These are phyloP conservation scores for Epinephelus moara DNA, from an alignment of 2,113 vertebrate genomes.

Conservation along the genomic window DNA sequence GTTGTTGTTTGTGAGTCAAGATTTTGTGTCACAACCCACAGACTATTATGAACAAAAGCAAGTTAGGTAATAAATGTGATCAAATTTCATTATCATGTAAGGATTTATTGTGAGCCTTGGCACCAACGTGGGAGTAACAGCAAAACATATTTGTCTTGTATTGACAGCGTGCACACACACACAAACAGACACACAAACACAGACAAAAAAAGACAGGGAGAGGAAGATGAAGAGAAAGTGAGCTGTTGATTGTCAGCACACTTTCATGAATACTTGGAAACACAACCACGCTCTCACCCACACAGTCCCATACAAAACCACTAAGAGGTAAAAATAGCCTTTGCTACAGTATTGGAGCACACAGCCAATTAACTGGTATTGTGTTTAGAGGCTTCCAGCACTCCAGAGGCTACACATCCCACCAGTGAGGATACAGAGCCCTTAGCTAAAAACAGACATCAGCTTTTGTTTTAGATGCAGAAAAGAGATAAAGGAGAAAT, in stretches of 20 bases:
- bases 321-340: conserved; percentile 54
- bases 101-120: conserved; percentile 24
- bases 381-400: conserved; percentile 52
- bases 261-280: conserved; percentile 37
- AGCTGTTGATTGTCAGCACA: conserved; percentile 34
- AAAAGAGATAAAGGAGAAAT: conserved; percentile 32
- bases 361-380: conserved; percentile 56
- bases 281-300: conserved; percentile 30
- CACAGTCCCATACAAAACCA: conserved; percentile 18
- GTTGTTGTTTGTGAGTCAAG: background rate
- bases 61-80: conserved; percentile 21
- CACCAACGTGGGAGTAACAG: conserved; percentile 29
- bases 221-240: conserved; percentile 17
- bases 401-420: conserved; percentile 40
- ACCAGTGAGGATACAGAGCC: conserved; percentile 31
- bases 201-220: background rate
- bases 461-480: conserved; percentile 45
- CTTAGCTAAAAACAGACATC: conserved; percentile 37
- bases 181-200: background rate
- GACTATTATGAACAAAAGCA: background rate
- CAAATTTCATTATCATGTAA: conserved; percentile 18
- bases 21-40: conserved; percentile 8
- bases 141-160: conserved; percentile 26
- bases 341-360: conserved; percentile 31
- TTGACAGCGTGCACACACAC: background rate